phyloP scores from a whole-genome alignment of 2,888 invertebrate genomes.

The Peribatodes rhomboidaria region DNA sequence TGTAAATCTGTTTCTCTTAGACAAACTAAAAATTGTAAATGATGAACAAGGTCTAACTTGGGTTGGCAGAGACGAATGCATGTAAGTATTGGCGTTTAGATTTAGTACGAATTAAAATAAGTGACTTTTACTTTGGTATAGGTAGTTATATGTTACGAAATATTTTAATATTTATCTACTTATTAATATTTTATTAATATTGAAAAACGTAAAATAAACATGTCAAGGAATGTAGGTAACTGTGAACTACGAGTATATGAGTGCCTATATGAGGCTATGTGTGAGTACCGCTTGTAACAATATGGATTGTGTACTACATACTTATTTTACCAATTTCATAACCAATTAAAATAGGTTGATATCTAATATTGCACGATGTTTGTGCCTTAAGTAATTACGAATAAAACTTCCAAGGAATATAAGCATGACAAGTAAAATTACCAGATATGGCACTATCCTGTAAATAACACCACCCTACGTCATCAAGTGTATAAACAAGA shows the following conservation, averaged over 20 bases:
- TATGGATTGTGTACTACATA: not conserved
- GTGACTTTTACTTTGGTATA: constrained; percentile 7
- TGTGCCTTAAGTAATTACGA: not conserved
- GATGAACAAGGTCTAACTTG: too few species aligned
- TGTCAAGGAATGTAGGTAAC: constrained; percentile 5
- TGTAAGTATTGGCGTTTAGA: too few species aligned
- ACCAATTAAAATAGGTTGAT: not conserved
- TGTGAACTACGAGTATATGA: too few species aligned
- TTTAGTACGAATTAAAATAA: not conserved
- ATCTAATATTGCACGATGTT: not conserved
- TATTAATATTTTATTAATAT: not conserved
- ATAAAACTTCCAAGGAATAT: too few species aligned
- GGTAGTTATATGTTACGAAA: not conserved
- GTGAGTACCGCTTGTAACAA: not conserved
- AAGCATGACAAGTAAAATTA: too few species aligned
- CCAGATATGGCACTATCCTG: too few species aligned
- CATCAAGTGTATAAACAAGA: too few species aligned
- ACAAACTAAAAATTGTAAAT: too few species aligned
- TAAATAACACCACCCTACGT: too few species aligned
- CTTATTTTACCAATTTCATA: not conserved
- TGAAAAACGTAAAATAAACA: not conserved
- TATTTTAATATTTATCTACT: constrained; percentile 3
- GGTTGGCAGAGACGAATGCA: too few species aligned
- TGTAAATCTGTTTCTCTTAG: too few species aligned
- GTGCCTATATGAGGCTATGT: too few species aligned